Percentiles rank a stretch among this genome's conserved stretches.
Conservation (phyloP, 1,140 invertebrate species). For the Orussus abietinus region DNA sequence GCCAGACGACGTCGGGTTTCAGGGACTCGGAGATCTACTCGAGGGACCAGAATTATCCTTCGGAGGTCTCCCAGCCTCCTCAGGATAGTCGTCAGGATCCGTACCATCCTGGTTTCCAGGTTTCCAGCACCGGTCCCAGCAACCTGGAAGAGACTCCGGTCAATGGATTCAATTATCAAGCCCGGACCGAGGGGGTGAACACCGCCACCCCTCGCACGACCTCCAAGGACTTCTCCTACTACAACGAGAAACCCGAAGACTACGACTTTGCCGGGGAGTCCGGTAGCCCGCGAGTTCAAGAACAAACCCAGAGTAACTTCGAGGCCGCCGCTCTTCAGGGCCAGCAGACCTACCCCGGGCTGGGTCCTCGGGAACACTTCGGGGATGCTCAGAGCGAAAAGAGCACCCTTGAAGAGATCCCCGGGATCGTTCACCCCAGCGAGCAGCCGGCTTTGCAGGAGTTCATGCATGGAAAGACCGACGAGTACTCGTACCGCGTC, state of each 20-base stretch:
- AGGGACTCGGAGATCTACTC: conserved; percentile 25
- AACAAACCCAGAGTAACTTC: too few species aligned
- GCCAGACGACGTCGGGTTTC: too few species aligned
- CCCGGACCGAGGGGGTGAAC: conserved; percentile 17
- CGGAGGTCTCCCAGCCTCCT: background rate
- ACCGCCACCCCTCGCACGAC: conserved; percentile 12
- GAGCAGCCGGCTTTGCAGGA: too few species aligned
- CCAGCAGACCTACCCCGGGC: conserved; percentile 14
- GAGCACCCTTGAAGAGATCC: too few species aligned
- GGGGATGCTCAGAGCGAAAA: conserved; percentile 14
- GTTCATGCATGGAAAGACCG: too few species aligned
- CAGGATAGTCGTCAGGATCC: background rate
- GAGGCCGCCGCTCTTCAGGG: too few species aligned
- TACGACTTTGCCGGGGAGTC: conserved; percentile 25
- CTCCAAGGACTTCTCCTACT: conserved; percentile 29
- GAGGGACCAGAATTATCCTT: conserved; percentile 25
- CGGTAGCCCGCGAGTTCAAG: too few species aligned
- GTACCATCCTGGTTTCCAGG: background rate
- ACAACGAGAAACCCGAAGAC: conserved; percentile 27
- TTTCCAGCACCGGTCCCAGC: conserved; percentile 18
- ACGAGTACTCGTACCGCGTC: too few species aligned
- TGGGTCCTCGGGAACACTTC: conserved; percentile 12
- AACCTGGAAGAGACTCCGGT: conserved; percentile 31
- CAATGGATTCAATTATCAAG: conserved; percentile 44
- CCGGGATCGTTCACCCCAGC: too few species aligned